phyloP scores from a whole-genome alignment of 2,797 vertebrate genomes.

The Protosalanx chinensis region DNA sequence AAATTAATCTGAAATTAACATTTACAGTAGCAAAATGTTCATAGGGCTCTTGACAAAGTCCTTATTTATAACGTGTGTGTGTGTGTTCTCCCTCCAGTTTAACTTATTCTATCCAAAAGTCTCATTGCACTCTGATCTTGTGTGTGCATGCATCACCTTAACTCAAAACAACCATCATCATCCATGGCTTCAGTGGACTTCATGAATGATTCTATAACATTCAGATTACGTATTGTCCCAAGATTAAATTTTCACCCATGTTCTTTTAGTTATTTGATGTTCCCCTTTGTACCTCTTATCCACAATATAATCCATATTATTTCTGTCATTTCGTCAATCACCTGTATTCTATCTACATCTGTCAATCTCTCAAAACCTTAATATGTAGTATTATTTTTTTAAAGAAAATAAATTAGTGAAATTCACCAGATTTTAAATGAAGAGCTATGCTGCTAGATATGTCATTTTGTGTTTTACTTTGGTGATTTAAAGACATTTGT shows the following conservation, averaged over 20 bases:
- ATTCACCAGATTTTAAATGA: background rate
- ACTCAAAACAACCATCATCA: too few species aligned
- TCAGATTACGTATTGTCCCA: too few species aligned
- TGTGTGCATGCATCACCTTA: too few species aligned
- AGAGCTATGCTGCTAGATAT: background rate
- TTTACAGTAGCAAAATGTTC: too few species aligned
- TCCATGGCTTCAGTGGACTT: too few species aligned
- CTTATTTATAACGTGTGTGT: too few species aligned
- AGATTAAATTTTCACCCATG: background rate
- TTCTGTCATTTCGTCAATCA: background rate
- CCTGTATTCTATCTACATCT: background rate
- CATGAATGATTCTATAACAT: too few species aligned
- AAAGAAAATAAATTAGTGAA: background rate
- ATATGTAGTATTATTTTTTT: background rate
- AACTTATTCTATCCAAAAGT: too few species aligned
- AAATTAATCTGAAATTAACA: too few species aligned
- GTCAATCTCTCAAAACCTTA: constrained; percentile 2
- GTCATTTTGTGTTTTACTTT: background rate
- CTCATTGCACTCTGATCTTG: too few species aligned
- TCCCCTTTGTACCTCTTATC: background rate
- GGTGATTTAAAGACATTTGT: background rate
- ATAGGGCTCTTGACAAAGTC: too few species aligned
- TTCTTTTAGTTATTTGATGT: background rate
- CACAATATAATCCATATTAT: background rate
- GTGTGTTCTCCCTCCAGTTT: too few species aligned